Conservation (phyloP, 2,797 vertebrate genomes). For the Oryzias sinensis region DNA sequence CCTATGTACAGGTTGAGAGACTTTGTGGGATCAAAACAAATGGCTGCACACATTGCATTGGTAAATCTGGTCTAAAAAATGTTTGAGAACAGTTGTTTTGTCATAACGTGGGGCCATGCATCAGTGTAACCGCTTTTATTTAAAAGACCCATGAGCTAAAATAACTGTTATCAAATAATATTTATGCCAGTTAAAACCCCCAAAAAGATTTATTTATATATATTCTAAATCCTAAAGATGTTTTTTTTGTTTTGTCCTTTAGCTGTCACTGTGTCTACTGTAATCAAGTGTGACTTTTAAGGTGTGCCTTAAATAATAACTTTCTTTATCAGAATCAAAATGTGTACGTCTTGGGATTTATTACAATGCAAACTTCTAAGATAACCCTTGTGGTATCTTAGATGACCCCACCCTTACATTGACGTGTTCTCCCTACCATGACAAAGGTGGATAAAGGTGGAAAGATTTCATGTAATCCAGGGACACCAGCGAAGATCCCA, state of each 20-base stretch:
- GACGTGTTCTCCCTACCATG: too few species aligned
- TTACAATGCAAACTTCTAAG: constrained; percentile 11
- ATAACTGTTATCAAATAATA: constrained; percentile 12
- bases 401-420: too few species aligned
- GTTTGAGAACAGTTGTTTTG: constrained; percentile 16
- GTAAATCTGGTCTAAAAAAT: constrained; percentile 4
- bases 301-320: constrained; percentile 77
- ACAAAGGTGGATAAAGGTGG: too few species aligned
- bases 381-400: too few species aligned
- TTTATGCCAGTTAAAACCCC: constrained; percentile 15
- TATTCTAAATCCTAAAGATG: constrained; percentile 36
- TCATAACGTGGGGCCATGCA: neutral
- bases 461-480: too few species aligned
- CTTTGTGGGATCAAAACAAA: constrained; percentile 21
- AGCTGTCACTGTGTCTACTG: constrained; percentile 62
- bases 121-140: neutral
- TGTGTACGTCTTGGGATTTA: constrained; percentile 30
- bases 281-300: constrained; percentile 67
- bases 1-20: constrained; percentile 40
- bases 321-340: constrained; percentile 62
- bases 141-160: too few species aligned
- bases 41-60: constrained; percentile 12
- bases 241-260: constrained; percentile 45
- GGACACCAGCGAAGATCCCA: too few species aligned
- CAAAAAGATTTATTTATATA: too few species aligned